Evolutionary conservation across 1,140 invertebrate genomes (phyloP).

Genomic region (Bombus fervidus): DNA sequence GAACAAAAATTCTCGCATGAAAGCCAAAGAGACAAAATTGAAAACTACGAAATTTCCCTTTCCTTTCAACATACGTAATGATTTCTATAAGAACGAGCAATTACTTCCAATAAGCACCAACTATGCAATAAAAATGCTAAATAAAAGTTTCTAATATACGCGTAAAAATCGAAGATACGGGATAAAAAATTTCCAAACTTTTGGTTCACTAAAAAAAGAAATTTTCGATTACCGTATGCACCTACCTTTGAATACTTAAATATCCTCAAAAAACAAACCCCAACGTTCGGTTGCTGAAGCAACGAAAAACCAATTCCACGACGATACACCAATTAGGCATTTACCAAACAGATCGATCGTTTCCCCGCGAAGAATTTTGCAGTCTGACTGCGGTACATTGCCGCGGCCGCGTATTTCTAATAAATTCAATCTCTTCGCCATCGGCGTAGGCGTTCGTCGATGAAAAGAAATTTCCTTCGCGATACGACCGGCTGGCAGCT

Average conservation of each 20-base stretch:
- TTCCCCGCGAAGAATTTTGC: too few relatives aligned
- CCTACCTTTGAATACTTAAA: too few relatives aligned
- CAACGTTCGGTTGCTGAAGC: too few relatives aligned
- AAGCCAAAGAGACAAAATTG: neutral
- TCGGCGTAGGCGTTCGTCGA: constrained; percentile 21
- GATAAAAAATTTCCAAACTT: neutral
- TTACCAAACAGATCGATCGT: neutral
- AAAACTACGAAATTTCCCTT: neutral
- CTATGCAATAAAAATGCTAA: neutral
- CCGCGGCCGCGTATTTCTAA: constrained; percentile 1
- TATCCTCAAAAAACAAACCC: too few relatives aligned
- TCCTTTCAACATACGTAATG: neutral
- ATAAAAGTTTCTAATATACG: too few relatives aligned
- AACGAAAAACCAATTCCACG: neutral
- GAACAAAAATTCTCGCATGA: too few relatives aligned
- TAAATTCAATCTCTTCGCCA: constrained; percentile 26
- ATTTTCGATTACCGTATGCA: too few relatives aligned
- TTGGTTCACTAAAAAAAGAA: too few relatives aligned
- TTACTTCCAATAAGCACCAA: too few relatives aligned
- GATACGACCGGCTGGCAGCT: constrained; percentile 23
- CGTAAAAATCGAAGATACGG: neutral
- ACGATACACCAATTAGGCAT: neutral
- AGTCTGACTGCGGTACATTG: neutral
- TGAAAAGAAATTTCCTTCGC: constrained; percentile 47
- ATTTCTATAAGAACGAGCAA: neutral